A percentile compares a stretch with the other conserved stretches of the same genome.
Evolutionary conservation across 1,140 invertebrate species (phyloP).

Genomic region (Pseudomyrmex sp.): DNA sequence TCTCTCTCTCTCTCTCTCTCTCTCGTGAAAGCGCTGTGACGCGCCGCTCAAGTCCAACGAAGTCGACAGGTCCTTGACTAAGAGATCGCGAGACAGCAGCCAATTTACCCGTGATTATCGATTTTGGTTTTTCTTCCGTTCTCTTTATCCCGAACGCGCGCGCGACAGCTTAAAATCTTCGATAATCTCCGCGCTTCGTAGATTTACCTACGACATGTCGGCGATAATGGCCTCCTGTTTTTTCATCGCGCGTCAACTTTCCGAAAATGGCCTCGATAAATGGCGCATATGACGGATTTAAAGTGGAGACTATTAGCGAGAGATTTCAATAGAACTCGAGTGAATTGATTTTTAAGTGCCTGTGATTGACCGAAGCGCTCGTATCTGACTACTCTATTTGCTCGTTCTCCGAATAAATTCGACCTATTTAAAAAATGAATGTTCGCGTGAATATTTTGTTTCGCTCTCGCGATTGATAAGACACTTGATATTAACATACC

Average conservation of each 20-base stretch:
- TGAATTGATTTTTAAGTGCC: not conserved
- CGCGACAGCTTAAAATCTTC: conserved; percentile 21
- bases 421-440: not conserved
- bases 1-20: too few relatives aligned
- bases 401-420: not conserved
- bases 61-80: conserved; percentile 33
- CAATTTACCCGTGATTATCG: conserved; percentile 56
- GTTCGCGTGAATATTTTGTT: not conserved
- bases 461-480: too few relatives aligned
- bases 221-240: not conserved
- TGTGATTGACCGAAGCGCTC: not conserved
- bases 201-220: not conserved
- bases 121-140: conserved; percentile 9
- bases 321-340: not conserved
- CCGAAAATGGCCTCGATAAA: not conserved
- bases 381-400: not conserved
- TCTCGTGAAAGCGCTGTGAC: conserved; percentile 62
- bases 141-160: not conserved
- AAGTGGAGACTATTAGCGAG: not conserved
- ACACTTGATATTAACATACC: too few relatives aligned
- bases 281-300: not conserved
- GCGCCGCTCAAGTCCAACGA: conserved; percentile 48
- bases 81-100: conserved; percentile 22
- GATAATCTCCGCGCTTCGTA: not conserved
- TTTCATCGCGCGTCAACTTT: not conserved